Conservation (phyloP, 1,140 invertebrate species). For the Battus philenor region DNA sequence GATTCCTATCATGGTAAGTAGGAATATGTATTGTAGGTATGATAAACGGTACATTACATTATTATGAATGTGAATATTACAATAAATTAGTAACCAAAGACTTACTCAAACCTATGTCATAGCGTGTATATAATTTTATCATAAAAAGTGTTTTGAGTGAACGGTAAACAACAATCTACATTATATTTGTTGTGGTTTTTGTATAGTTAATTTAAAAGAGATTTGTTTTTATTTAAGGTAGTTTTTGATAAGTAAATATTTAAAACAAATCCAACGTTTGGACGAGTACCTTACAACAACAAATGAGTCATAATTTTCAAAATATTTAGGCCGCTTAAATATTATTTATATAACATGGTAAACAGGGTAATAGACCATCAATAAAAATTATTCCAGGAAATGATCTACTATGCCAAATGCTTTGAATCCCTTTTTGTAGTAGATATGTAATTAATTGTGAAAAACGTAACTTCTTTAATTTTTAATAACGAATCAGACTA, state of each 20-base stretch:
- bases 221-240: constrained; percentile 64
- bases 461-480: too few relatives aligned
- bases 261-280: constrained; percentile 34
- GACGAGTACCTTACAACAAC: constrained; percentile 43
- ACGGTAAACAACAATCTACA: constrained; percentile 34
- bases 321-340: too few relatives aligned
- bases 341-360: constrained; percentile 43
- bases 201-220: constrained; percentile 62
- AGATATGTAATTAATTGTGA: too few relatives aligned
- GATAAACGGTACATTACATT: constrained; percentile 35
- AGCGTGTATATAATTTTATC: constrained; percentile 55
- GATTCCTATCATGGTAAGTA: constrained; percentile 18
- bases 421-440: too few relatives aligned
- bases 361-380: constrained; percentile 51
- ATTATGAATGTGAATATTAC: constrained; percentile 64
- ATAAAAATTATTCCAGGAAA: constrained; percentile 4
- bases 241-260: constrained; percentile 73
- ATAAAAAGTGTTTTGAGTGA: constrained; percentile 41
- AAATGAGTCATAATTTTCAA: too few relatives aligned
- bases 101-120: constrained; percentile 36
- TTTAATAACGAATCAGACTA: too few relatives aligned
- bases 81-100: constrained; percentile 61
- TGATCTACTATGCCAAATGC: too few relatives aligned
- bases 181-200: constrained; percentile 65
- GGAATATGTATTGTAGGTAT: constrained; percentile 27